phyloP scores from a whole-genome alignment of 2,888 invertebrate genomes.

The Tethea ocularis region DNA sequence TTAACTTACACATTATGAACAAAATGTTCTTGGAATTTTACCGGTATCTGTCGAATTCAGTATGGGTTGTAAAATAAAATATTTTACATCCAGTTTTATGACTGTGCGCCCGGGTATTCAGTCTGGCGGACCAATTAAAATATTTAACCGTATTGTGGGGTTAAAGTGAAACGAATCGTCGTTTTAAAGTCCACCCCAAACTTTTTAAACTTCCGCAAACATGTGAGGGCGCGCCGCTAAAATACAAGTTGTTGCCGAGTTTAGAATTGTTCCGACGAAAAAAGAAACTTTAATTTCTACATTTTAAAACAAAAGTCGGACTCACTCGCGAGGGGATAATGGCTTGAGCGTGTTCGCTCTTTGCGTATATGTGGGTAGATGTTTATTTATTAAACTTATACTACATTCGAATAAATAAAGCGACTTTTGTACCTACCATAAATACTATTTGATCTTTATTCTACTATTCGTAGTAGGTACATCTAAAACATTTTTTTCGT shows the following conservation, averaged over 20 bases:
- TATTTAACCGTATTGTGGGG: conserved; percentile 60
- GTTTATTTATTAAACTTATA: neutral
- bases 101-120: conserved; percentile 37
- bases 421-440: neutral
- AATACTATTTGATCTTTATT: neutral
- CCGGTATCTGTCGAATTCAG: conserved; percentile 39
- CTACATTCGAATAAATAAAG: neutral
- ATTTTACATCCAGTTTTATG: conserved; percentile 45
- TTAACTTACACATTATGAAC: conserved; percentile 2
- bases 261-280: conserved; percentile 78
- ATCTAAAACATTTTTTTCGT: neutral
- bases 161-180: conserved; percentile 66
- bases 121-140: conserved; percentile 67
- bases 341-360: conserved; percentile 66
- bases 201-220: conserved; percentile 80
- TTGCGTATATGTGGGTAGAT: conserved; percentile 25
- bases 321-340: conserved; percentile 63
- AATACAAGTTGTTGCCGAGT: conserved; percentile 78
- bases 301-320: conserved; percentile 78
- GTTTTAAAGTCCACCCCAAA: conserved; percentile 65
- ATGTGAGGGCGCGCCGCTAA: conserved; percentile 77
- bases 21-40: conserved; percentile 6
- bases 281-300: conserved; percentile 81
- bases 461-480: neutral
- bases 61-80: conserved; percentile 39